Conservation (phyloP, 2,113 vertebrate species). For the Phylloscopus whistleri region DNA sequence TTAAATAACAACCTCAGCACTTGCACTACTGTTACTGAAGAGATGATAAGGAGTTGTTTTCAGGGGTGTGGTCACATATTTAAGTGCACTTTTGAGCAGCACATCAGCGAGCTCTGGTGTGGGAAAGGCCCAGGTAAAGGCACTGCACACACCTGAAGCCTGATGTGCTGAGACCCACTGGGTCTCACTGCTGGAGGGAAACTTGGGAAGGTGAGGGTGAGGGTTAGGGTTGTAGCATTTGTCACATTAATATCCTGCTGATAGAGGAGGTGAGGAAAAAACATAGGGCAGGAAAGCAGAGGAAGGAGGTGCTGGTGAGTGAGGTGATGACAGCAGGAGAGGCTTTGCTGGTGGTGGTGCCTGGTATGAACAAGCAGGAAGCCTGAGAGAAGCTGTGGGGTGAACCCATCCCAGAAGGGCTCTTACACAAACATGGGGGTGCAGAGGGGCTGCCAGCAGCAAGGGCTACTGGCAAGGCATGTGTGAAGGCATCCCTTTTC, state of each 20-base stretch:
- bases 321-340: rapidly evolving
- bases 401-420: not conserved
- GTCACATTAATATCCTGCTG: not conserved
- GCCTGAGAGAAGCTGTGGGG: not conserved
- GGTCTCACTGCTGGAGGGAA: not conserved
- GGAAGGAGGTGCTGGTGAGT: not conserved
- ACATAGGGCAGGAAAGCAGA: not conserved
- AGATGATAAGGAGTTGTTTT: not conserved
- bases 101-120: not conserved
- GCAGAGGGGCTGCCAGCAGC: not conserved
- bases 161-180: not conserved
- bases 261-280: not conserved
- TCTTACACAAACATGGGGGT: rapidly evolving
- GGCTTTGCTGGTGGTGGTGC: not conserved
- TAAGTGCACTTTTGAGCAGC: not conserved
- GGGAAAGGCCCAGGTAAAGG: not conserved
- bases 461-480: rapidly evolving
- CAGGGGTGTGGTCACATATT: not conserved
- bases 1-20: not conserved
- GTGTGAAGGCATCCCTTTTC: not conserved
- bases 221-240: not conserved
- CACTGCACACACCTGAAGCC: not conserved
- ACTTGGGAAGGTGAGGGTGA: not conserved
- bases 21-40: not conserved
- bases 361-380: not conserved